Conservation (phyloP, 1,140 invertebrate species). For the Trichonephila clavata region DNA sequence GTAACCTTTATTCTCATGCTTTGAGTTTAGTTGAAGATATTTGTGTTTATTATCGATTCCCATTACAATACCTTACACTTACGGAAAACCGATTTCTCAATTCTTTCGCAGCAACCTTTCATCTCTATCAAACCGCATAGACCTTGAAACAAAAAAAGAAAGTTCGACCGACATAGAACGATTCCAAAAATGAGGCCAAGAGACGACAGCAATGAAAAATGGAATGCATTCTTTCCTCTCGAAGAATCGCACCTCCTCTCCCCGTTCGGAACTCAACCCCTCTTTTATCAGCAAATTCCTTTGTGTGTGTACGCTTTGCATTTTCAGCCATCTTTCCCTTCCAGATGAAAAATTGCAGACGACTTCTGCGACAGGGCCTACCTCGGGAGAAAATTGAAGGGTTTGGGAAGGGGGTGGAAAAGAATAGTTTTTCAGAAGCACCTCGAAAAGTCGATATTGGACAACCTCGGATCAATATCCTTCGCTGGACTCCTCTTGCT, state of each 20-base stretch:
- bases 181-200: not conserved
- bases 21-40: too few species aligned
- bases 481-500: not conserved
- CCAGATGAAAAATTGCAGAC: not conserved
- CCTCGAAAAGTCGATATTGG: slow-evolving; percentile 3
- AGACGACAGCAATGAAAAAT: not conserved
- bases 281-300: not conserved
- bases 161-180: not conserved
- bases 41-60: too few species aligned
- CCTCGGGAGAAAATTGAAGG: not conserved
- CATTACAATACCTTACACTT: too few species aligned
- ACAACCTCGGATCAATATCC: not conserved
- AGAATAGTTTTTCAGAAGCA: not conserved
- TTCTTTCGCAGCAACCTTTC: too few species aligned
- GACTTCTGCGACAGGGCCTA: not conserved
- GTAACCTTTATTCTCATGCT: too few species aligned
- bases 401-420: not conserved
- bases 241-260: not conserved
- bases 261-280: not conserved
- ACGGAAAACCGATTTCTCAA: too few species aligned
- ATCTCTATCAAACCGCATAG: too few species aligned
- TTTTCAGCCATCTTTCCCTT: not conserved
- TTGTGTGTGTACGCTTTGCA: not conserved
- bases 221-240: not conserved
- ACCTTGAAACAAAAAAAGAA: too few species aligned